phyloP scores from a whole-genome alignment of 2,113 vertebrate genomes.

The Oryzias curvinotus region DNA sequence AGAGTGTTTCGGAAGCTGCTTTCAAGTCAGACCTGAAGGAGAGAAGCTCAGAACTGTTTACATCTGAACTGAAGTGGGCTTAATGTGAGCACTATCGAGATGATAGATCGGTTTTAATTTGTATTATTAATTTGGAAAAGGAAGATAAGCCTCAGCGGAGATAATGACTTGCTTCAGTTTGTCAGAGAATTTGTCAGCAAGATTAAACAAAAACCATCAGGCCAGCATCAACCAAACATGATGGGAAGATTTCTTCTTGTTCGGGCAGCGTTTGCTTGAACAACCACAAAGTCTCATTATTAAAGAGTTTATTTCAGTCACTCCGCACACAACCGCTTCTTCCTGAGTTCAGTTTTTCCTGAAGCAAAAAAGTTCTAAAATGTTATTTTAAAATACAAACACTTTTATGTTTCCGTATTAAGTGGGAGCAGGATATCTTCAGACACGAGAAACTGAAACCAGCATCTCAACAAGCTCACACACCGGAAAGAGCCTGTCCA shows the following conservation, averaged over 20 bases:
- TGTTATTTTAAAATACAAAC: no score
- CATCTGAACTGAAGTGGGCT: background rate
- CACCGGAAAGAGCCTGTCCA: background rate
- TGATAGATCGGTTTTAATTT: slow-evolving; percentile 1
- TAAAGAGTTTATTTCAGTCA: no score
- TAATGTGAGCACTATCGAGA: background rate
- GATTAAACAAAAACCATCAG: background rate
- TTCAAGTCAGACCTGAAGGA: slow-evolving; percentile 20
- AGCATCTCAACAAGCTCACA: background rate
- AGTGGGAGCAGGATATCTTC: background rate
- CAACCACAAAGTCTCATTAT: no score
- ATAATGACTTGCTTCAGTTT: background rate
- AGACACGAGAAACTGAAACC: background rate
- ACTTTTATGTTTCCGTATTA: no score
- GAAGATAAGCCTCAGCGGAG: background rate
- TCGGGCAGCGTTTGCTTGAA: no score
- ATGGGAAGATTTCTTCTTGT: background rate
- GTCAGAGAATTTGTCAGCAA: background rate
- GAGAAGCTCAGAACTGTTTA: background rate
- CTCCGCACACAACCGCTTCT: no score
- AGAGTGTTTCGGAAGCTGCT: background rate
- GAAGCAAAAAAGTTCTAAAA: no score
- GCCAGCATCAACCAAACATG: background rate
- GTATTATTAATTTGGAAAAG: background rate
- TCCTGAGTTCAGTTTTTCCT: no score